Conservation (phyloP, 2,797 vertebrate genomes). For the Pseudochromis fuscus region DNA sequence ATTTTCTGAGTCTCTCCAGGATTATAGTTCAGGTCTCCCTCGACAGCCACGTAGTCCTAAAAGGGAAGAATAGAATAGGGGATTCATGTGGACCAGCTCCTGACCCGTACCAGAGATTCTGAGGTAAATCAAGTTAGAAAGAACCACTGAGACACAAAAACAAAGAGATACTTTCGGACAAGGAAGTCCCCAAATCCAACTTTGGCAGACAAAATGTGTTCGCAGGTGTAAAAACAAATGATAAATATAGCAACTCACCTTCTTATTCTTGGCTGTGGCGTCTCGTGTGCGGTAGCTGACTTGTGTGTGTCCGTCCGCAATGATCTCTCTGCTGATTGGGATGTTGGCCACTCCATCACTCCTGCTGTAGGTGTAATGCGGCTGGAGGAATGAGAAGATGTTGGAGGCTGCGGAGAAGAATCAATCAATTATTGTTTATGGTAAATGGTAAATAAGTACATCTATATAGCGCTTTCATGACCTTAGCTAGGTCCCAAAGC, state of each 20-base stretch:
- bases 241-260: constrained; percentile 81
- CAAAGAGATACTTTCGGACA: too few species aligned
- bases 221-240: background rate
- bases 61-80: constrained; percentile 6
- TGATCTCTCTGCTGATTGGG: constrained; percentile 89
- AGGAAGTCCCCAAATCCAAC: too few species aligned
- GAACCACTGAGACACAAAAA: too few species aligned
- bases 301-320: constrained; percentile 91
- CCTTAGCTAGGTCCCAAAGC: too few species aligned
- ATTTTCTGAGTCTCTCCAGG: constrained; percentile 91
- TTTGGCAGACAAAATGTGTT: background rate
- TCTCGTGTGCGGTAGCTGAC: constrained; percentile 92
- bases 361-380: constrained; percentile 88
- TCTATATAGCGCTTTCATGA: too few species aligned
- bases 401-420: constrained; percentile 86
- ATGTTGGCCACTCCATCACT: constrained; percentile 91
- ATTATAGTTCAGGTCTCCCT: constrained; percentile 91
- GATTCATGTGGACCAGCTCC: background rate
- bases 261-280: constrained; percentile 90
- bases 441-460: too few species aligned
- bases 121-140: too few species aligned
- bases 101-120: too few species aligned
- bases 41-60: constrained; percentile 91
- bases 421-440: too few species aligned
- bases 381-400: constrained; percentile 93